These are phyloP conservation scores for Herpetotheres cachinnans DNA, from an alignment of 2,113 vertebrate genomes.

Conservation along the genomic window DNA sequence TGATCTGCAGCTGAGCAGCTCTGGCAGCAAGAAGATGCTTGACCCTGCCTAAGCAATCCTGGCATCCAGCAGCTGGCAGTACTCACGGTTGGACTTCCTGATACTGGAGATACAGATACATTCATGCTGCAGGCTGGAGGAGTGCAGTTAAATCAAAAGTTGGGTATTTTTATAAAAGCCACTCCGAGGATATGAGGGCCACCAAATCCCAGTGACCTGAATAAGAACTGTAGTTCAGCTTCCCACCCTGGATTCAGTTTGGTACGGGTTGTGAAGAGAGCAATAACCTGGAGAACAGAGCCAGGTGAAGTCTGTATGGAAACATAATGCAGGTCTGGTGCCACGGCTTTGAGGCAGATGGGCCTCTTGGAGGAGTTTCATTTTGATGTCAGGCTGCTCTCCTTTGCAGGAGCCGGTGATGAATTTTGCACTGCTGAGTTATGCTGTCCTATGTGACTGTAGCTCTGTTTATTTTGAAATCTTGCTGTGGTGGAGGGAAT, in stretches of 20 bases:
- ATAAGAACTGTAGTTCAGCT: neutral
- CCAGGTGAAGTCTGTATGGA: neutral
- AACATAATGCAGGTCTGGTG: neutral
- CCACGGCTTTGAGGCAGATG: neutral
- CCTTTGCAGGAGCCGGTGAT: neutral
- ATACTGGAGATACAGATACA: neutral
- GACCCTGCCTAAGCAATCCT: neutral
- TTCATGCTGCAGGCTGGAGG: neutral
- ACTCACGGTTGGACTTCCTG: neutral
- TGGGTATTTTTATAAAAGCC: neutral
- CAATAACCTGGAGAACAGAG: neutral
- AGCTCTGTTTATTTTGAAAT: slow-evolving; percentile 65
- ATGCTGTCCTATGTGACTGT: slow-evolving; percentile 42
- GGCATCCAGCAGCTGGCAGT: neutral
- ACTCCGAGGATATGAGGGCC: neutral
- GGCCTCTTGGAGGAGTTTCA: neutral
- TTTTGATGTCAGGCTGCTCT: neutral
- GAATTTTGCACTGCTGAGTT: slow-evolving; percentile 30
- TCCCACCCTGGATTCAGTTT: neutral
- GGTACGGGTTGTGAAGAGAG: neutral
- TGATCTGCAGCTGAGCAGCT: neutral
- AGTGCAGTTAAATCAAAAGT: neutral
- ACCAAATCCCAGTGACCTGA: neutral
- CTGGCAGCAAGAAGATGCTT: neutral
- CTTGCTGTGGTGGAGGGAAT: slow-evolving; percentile 45